Conservation (phyloP, 2,888 invertebrate species). For the Pyrrhia umbra region DNA sequence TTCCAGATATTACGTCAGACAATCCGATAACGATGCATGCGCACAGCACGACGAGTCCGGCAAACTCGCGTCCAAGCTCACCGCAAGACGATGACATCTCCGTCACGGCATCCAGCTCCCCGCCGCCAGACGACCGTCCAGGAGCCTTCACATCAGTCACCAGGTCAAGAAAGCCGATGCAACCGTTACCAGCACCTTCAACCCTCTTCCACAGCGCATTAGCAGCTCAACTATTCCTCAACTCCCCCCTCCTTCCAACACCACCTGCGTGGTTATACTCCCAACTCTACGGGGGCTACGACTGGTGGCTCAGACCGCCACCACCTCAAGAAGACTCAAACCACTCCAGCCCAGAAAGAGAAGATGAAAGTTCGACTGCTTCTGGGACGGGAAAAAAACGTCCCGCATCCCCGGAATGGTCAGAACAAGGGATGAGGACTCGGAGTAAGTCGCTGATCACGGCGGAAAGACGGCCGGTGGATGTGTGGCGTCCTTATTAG, state of each 20-base stretch:
- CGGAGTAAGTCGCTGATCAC: conserved; percentile 85
- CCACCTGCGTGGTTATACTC: conserved; percentile 95
- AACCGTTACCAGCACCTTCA: conserved; percentile 86
- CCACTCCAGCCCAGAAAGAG: conserved; percentile 84
- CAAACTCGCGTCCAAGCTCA: conserved; percentile 91
- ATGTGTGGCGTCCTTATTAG: conserved; percentile 95
- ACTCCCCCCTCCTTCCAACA: conserved; percentile 93
- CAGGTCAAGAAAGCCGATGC: conserved; percentile 83
- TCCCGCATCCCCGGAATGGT: conserved; percentile 89
- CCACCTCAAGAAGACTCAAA: conserved; percentile 83
- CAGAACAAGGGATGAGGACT: conserved; percentile 83
- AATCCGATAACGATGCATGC: conserved; percentile 89
- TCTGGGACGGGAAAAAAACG: conserved; percentile 86
- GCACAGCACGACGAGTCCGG: conserved; percentile 93
- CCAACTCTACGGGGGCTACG: conserved; percentile 93
- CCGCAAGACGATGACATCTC: conserved; percentile 91
- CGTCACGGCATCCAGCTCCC: conserved; percentile 91
- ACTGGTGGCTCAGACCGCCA: conserved; percentile 92
- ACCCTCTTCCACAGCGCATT: conserved; percentile 86
- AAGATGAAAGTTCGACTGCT: conserved; percentile 81
- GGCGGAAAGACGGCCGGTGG: conserved; percentile 90
- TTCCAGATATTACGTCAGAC: conserved; percentile 82
- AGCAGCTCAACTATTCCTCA: conserved; percentile 93
- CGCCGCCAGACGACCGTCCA: conserved; percentile 89
- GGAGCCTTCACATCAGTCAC: conserved; percentile 89